Conservation (phyloP, 2,888 invertebrate species). For the Phlogophora meticulosa region DNA sequence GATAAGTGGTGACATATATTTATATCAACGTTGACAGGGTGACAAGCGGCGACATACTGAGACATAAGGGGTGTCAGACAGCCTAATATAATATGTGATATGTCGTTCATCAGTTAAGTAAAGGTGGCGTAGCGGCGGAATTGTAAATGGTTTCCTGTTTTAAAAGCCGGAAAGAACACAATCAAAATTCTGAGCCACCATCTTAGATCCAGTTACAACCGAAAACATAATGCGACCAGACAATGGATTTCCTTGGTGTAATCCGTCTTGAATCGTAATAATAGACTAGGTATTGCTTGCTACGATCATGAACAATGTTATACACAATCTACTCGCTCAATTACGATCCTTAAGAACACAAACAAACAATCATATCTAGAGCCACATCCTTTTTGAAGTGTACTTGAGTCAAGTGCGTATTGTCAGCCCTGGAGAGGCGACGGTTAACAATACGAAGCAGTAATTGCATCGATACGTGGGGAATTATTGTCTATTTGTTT, state of each 20-base stretch:
- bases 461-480: slow-evolving; percentile 60
- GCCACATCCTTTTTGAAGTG: slow-evolving; percentile 29
- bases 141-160: slow-evolving; percentile 41
- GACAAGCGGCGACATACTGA: slow-evolving; percentile 47
- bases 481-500: slow-evolving; percentile 57
- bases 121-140: slow-evolving; percentile 28
- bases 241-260: slow-evolving; percentile 6
- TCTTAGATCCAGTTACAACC: not conserved
- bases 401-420: slow-evolving; percentile 44
- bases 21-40: slow-evolving; percentile 60
- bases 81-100: slow-evolving; percentile 31
- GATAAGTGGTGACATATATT: slow-evolving; percentile 63
- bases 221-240: not conserved
- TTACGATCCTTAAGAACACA: slow-evolving; percentile 16
- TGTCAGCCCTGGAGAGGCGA: slow-evolving; percentile 58
- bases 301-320: slow-evolving; percentile 4
- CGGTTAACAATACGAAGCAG: slow-evolving; percentile 58
- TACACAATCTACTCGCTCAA: slow-evolving; percentile 23
- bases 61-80: slow-evolving; percentile 54
- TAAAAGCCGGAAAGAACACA: not conserved
- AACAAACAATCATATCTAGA: slow-evolving; percentile 41
- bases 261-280: not conserved
- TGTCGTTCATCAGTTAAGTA: not conserved
- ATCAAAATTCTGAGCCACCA: slow-evolving; percentile 19
- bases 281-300: not conserved